Percentiles rank a stretch among this genome's conserved stretches.
These are phyloP conservation scores for Leptosomus discolor DNA, from an alignment of 2,113 vertebrate genomes.

Conservation along the genomic window DNA sequence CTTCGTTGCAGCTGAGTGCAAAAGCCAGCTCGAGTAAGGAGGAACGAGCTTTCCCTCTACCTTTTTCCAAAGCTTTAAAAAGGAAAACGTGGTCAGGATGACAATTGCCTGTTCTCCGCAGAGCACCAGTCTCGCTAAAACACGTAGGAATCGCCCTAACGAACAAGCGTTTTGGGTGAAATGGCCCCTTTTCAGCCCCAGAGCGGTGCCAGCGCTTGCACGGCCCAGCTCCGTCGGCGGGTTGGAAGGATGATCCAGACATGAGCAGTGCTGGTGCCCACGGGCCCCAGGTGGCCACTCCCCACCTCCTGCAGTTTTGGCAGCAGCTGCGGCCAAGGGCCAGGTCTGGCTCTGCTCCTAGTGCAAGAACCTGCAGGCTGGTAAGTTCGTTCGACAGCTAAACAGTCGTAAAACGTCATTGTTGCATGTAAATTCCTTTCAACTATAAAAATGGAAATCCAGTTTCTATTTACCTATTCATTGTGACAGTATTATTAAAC, in stretches of 20 bases:
- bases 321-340: slow-evolving; percentile 42
- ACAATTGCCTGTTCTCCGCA: slow-evolving; percentile 40
- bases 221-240: not conserved
- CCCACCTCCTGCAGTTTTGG: slow-evolving; percentile 57
- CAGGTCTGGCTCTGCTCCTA: slow-evolving; percentile 69
- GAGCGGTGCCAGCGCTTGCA: not conserved
- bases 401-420: slow-evolving; percentile 78
- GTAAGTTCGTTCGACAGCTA: slow-evolving; percentile 72
- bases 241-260: slow-evolving; percentile 64
- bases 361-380: slow-evolving; percentile 68
- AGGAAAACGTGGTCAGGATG: slow-evolving; percentile 3
- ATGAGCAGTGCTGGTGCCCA: slow-evolving; percentile 12
- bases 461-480: slow-evolving; percentile 80
- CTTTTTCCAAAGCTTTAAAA: slow-evolving; percentile 44
- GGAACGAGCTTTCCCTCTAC: not conserved
- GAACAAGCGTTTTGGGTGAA: not conserved
- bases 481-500: slow-evolving; percentile 92
- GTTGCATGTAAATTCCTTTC: slow-evolving; percentile 85
- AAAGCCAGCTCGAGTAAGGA: not conserved
- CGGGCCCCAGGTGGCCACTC: slow-evolving; percentile 48
- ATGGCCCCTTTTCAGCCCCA: not conserved
- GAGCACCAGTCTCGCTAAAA: slow-evolving; percentile 18
- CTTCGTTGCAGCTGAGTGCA: slow-evolving; percentile 18
- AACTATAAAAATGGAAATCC: slow-evolving; percentile 73
- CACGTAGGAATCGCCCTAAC: not conserved